These are phyloP conservation scores for Drosophila sechellia DNA, from an alignment of 1,140 invertebrate species.

Conservation along the genomic window DNA sequence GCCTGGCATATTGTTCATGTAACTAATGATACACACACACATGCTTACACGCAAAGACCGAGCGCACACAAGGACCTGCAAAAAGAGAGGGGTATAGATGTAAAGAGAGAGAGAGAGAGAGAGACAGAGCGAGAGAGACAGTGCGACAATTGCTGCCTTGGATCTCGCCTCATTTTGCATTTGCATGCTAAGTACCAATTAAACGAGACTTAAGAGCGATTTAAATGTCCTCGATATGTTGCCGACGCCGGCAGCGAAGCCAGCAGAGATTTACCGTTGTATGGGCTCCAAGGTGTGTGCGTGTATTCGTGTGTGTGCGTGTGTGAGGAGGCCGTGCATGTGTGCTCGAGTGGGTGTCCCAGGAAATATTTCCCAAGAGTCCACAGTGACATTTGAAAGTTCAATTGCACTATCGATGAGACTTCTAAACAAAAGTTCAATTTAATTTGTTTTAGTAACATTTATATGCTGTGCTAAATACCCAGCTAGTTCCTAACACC, in stretches of 20 bases:
- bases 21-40: slow-evolving; percentile 44
- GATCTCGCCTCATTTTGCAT: slow-evolving; percentile 70
- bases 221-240: slow-evolving; percentile 66
- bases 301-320: slow-evolving; percentile 3
- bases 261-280: slow-evolving; percentile 25
- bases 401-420: background rate
- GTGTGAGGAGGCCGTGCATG: background rate
- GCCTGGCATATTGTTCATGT: slow-evolving; percentile 45
- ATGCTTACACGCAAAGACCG: background rate
- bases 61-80: background rate
- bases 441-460: background rate
- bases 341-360: slow-evolving; percentile 13
- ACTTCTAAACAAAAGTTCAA: too few relatives aligned
- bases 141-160: slow-evolving; percentile 58
- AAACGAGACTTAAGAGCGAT: slow-evolving; percentile 70
- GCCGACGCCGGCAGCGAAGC: slow-evolving; percentile 19
- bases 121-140: slow-evolving; percentile 5
- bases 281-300: slow-evolving; percentile 5
- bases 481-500: background rate
- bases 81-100: background rate
- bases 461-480: too few relatives aligned
- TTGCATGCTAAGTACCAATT: slow-evolving; percentile 78
- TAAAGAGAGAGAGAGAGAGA: background rate
- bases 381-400: slow-evolving; percentile 13
- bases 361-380: background rate